A percentile compares a stretch with the other conserved stretches of the same genome.
These are phyloP conservation scores for Poeciliopsis prolifica DNA, from an alignment of 2,113 vertebrate genomes.

Conservation along the genomic window DNA sequence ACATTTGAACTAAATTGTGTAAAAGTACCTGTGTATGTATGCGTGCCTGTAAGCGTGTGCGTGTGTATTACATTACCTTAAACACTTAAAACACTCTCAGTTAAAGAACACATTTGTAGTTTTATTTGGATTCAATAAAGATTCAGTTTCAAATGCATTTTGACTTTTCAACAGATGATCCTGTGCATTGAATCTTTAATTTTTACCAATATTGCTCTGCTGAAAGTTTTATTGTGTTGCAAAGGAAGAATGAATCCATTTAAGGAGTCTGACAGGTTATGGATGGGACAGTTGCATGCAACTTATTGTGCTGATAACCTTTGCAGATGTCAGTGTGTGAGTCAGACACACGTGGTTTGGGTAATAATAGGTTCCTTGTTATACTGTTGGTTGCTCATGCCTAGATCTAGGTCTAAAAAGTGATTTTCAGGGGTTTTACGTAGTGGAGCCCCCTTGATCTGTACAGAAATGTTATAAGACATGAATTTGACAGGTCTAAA, in stretches of 20 bases:
- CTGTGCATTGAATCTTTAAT: constrained; percentile 14
- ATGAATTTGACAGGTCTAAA: constrained; percentile 44
- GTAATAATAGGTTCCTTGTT: neutral
- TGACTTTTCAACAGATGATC: constrained; percentile 23
- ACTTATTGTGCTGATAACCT: constrained; percentile 30
- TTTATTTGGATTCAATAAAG: constrained; percentile 25
- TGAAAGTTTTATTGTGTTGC: constrained; percentile 11
- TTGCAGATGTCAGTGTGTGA: constrained; percentile 19
- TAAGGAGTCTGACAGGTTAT: constrained; percentile 14
- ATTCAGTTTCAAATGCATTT: constrained; percentile 3
- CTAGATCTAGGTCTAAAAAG: constrained; percentile 33
- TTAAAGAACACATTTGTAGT: neutral
- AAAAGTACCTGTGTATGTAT: neutral
- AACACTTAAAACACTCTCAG: neutral
- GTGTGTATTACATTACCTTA: neutral
- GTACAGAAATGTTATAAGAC: constrained; percentile 44
- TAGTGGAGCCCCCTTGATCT: constrained; percentile 12
- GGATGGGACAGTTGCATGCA: constrained; percentile 17
- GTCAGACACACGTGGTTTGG: constrained; percentile 3
- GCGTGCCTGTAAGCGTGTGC: too few species aligned
- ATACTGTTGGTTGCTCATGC: constrained; percentile 14
- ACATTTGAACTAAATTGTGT: too few species aligned
- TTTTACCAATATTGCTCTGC: constrained; percentile 12
- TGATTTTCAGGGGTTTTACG: constrained; percentile 31
- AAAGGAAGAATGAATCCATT: constrained; percentile 30